Evolutionary conservation across 2,797 vertebrate genomes (phyloP), one percentile per base, ranked within the genome.

Genomic region (Mico argentatus): DNA sequence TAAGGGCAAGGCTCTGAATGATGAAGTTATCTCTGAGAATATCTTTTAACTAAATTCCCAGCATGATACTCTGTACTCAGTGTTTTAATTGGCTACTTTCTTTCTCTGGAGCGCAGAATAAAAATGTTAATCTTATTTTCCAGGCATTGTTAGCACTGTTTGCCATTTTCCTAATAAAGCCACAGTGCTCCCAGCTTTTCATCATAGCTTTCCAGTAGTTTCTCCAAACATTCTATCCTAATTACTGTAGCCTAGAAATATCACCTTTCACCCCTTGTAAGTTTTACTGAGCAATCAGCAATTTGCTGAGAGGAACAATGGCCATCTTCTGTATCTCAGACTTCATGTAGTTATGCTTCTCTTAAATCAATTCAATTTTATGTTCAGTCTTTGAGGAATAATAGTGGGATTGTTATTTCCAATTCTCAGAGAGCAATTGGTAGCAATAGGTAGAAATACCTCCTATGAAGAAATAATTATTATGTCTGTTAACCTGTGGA

Each of bases 91-190:
- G 93, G 80, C 81, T 70, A 13, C 67, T 93, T 82, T 95, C 52
- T 84, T 30, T 41, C 52, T 90, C 84, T 70, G 20, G 76, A 96
- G 76, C 48, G 61, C 27, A 70, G 81, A 92, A 82, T 93, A 88
- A 95, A 93, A 88, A 82, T 79, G 77, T 57, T 96, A 90, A 95
- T 95, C 75, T 84, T 93, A 83, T 93, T 96, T 96, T 88, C 73
- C 95, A 97, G 93, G 86, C 67, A 75, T 80, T 77, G 76, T 94
- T 96, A 93, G 57, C 76, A 82, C 33, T 79, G 84, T 55, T 91
- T 88, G 93, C 57, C 76, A 97, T 90, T 96, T 96, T 96, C 50
- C 76, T 96, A 93, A 87, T 95, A 93, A 95, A 95, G 93, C 64
- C 36, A 70, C 81, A 77, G 24, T 48, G 48, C 46, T 96, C 26